A percentile compares a stretch with the other conserved stretches of the same genome.
Evolutionary conservation across 2,113 vertebrate species (phyloP).

Genomic region (Cryptomyrus ogoouensis): DNA sequence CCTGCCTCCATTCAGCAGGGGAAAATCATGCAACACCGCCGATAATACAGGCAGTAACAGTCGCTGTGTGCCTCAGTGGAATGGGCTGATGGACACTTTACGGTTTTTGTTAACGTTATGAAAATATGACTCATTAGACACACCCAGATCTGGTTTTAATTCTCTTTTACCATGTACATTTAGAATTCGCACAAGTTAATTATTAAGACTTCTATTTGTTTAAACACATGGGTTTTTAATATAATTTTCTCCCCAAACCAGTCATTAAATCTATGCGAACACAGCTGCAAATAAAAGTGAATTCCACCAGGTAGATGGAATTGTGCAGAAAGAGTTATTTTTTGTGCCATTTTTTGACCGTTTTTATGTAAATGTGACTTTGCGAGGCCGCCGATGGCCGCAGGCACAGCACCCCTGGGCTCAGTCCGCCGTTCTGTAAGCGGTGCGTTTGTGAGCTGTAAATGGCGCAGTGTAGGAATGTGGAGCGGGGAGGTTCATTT

Average conservation of each 20-base stretch:
- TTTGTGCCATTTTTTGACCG: conserved; percentile 10
- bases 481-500: background rate
- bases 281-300: conserved; percentile 10
- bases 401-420: background rate
- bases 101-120: background rate
- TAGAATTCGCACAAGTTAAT: conserved; percentile 20
- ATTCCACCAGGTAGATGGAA: conserved; percentile 9
- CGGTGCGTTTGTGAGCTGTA: background rate
- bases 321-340: conserved; percentile 27
- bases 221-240: conserved; percentile 27
- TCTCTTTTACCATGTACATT: conserved; percentile 17
- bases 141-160: conserved; percentile 5
- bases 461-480: background rate
- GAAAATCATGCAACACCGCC: background rate
- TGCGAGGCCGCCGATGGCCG: background rate
- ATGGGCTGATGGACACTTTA: background rate
- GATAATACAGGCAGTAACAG: background rate
- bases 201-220: conserved; percentile 26
- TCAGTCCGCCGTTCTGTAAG: background rate
- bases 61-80: background rate
- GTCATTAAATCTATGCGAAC: background rate
- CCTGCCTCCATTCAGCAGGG: background rate
- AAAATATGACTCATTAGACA: background rate
- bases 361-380: conserved; percentile 12
- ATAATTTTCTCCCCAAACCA: background rate